Evolutionary conservation across 2,797 vertebrate species (phyloP), one percentile per base, ranked within the genome.

Genomic region (Pangasius mekongensis): DNA sequence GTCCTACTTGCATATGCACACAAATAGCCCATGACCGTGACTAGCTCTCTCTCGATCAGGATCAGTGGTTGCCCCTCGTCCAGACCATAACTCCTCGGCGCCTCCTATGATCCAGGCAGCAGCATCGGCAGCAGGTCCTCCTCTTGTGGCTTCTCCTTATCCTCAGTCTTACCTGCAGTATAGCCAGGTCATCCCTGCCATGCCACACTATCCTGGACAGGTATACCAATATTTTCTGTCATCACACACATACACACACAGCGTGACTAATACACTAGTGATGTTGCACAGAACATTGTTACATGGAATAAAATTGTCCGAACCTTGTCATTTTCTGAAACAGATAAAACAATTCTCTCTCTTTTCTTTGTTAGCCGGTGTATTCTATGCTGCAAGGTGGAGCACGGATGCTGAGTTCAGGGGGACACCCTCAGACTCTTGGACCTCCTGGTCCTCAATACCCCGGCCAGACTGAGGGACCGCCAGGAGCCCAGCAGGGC

Each of bases 301-400:
- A 13, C 30, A 80, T 30, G 18, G 0, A 22, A 49, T 49, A 20
- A 18, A 33, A 13, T 22, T 49, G 30, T 33, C 60, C 3, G 3
- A 20, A 43, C 20, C 90, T 47, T 8, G 0, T 7, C 7, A 7
- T 52, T 18, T 20, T 20, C 30, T 22, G 11, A 14, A 76, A 36
- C 16, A 8, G 16, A 83, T 18, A n/a, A 43, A 22, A 0, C 16
- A 0, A 47, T 8, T 27, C 43, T n/a, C 18, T 86, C 7, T 76
- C 49, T 33, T 49, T 9, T 67, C 0, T 84, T 56, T 64, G 0
- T 49, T 85, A 82, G 66, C 74, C 80, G 0, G 96, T 98, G 93
- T 98, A 98, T 91, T 96, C 97, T 84, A 97, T 98, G 97, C 95
- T 98, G 87, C 98, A 97, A 92, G 93, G 95, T 80, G 95, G 97